Evolutionary conservation across 2,113 vertebrate species (phyloP), one percentile per base, ranked within the genome.

Genomic region (Eptesicus fuscus): DNA sequence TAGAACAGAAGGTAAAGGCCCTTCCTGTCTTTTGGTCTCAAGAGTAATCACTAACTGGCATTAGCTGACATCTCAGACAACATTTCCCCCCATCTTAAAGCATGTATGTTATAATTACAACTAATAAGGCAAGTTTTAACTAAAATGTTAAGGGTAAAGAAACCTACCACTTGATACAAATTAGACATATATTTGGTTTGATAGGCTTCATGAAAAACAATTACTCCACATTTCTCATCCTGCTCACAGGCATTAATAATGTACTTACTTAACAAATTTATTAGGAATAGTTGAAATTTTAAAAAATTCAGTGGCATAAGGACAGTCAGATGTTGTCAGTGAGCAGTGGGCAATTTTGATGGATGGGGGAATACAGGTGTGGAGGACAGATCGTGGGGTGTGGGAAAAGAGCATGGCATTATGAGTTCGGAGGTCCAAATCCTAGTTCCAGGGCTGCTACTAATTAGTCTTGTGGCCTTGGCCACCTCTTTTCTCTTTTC

Each of bases 161-260:
- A 93, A 77, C 20, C 51, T 47, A 76, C 5, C 10, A 47, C 11
- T 23, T 74, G 79, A 49, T 51, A 22, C 20, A 51, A 32, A 63
- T 79, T 40, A 73, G 28, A 80, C 25, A 32, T 7, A 7, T 9
- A 14, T 9, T 51, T 63, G 17, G 10, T 13, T 87, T 85, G 49
- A 74, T n/a, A 67, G 53, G n/a, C n/a, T 84, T 87, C 40, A 51
- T 69, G 47, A 37, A 51, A 80, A 96, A 80, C 25, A 44, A 71
- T 53, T 40, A 44, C 42, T 78, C 7, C 22, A 53, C 25, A 71
- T 76, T 94, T 87, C 56, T 90, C 40, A 28, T 40, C 40, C 37
- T 83, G 42, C 5, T 88, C 0, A 0, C 1, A 18, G 63, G 20
- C 6, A 28, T 77, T 67, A 40, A 4, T n/a, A 44, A 51, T 17